phyloP scores from a whole-genome alignment of 2,888 invertebrate species.

The Siphlonurus alternatus region DNA sequence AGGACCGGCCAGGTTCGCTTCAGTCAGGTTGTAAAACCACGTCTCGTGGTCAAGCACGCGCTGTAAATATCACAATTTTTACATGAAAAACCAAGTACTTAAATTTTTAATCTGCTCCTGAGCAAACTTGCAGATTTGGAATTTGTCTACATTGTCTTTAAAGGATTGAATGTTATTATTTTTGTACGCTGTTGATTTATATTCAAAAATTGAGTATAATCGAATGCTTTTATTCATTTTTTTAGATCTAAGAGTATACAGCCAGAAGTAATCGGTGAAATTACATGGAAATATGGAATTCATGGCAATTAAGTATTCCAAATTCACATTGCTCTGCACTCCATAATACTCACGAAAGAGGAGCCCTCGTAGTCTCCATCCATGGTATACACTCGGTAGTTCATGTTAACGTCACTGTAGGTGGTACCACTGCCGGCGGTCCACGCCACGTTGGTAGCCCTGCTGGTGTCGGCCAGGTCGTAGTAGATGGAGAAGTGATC shows the following conservation, averaged over 20 bases:
- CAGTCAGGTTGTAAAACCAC: conserved; percentile 60
- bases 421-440: conserved; percentile 71
- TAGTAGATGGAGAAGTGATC: conserved; percentile 61
- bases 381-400: conserved; percentile 59
- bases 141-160: no score
- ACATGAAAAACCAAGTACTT: not conserved
- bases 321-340: no score
- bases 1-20: conserved; percentile 42
- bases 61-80: conserved; percentile 27
- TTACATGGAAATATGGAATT: no score
- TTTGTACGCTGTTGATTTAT: no score
- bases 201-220: no score
- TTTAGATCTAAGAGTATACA: no score
- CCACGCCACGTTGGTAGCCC: conserved; percentile 53
- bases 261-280: no score
- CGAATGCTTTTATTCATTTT: no score
- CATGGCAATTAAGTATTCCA: no score
- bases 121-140: no score
- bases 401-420: conserved; percentile 56
- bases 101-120: no score
- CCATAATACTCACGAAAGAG: not conserved
- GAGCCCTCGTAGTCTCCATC: conserved; percentile 29
- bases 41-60: conserved; percentile 47
- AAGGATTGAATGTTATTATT: no score
- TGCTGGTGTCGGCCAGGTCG: conserved; percentile 29